A percentile compares a stretch with the other conserved stretches of the same genome.
These are phyloP conservation scores for Cardiocondyla obscurior DNA, from an alignment of 1,140 invertebrate genomes.

Conservation along the genomic window DNA sequence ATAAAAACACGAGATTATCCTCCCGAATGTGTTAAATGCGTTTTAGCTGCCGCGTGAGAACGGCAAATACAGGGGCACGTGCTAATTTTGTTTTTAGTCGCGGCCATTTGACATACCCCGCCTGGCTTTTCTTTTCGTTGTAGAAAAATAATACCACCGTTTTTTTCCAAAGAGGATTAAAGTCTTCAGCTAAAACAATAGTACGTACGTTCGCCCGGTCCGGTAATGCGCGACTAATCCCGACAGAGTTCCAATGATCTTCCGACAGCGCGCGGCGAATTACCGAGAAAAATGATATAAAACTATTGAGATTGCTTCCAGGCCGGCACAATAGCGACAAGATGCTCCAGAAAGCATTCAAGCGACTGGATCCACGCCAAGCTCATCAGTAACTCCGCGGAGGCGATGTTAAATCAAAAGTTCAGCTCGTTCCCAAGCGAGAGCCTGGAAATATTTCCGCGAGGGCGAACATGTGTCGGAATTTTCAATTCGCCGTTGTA, in stretches of 20 bases:
- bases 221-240: background rate
- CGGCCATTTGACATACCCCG: background rate
- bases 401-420: slow-evolving; percentile 68
- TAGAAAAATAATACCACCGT: background rate
- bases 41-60: background rate
- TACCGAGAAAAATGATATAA: slow-evolving; percentile 66
- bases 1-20: slow-evolving; percentile 3
- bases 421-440: background rate
- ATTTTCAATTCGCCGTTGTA: slow-evolving; percentile 61
- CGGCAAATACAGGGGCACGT: background rate
- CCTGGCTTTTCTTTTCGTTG: background rate
- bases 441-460: slow-evolving; percentile 32
- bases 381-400: slow-evolving; percentile 72
- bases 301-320: slow-evolving; percentile 70
- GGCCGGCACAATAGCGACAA: slow-evolving; percentile 67
- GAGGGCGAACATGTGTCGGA: slow-evolving; percentile 6
- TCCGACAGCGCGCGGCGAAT: background rate
- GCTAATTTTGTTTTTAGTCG: slow-evolving; percentile 11
- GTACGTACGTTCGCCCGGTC: too few species aligned
- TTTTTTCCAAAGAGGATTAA: slow-evolving; percentile 1
- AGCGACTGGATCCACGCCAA: slow-evolving; percentile 68
- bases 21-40: background rate
- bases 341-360: slow-evolving; percentile 71
- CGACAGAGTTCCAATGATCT: background rate
- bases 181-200: background rate